Evolutionary conservation across 2,888 invertebrate species (phyloP), one percentile per base, ranked within the genome.

Genomic region (Epirrhoe tristata): DNA sequence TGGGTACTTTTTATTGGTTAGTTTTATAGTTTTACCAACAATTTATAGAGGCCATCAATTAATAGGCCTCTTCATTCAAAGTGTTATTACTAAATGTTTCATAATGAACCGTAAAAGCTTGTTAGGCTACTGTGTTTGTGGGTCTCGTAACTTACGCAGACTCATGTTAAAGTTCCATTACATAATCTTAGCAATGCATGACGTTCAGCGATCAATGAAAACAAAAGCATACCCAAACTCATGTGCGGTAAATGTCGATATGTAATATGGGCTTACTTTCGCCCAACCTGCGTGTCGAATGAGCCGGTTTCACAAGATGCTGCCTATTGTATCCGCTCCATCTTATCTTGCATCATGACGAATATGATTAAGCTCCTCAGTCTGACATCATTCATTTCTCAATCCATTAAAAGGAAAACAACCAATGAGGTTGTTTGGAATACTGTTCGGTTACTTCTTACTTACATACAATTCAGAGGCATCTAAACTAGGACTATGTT

Each of bases 331-430:
- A 90, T 87, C 87, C 82, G 86, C 86, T 86, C 83, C 89, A 88
- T 87, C 88, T 90, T 86, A 86, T 83, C 89, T 93, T 93, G 80
- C 91, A 85, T 88, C 87, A 92, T 83, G 77, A 76, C 83, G 89
- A 88, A 91, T 93, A 91, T 91, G 88, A 93, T 91, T 91, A 91
- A 91, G 85, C 85, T 90, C 86, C 81, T 90, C 83, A 81, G 80
- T 83, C 83, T 88, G 88, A 87, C 87, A 84, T 89, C 87, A 90
- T 86, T 78, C 70, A 75, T 81, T 82, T 74, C 81, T 81, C 72
- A 81, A 81, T 74, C 64, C 68, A 59, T 61, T 55, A 70, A 67
- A 69, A 70, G 51, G 53, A 70, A 69, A 66, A 48, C 61, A 51
- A 61, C 58, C 43, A 46, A 58, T 6, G 17, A 54, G 48, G 36